Evolutionary conservation across 2,888 invertebrate species (phyloP).

Genomic region (Ellobium chinense): DNA sequence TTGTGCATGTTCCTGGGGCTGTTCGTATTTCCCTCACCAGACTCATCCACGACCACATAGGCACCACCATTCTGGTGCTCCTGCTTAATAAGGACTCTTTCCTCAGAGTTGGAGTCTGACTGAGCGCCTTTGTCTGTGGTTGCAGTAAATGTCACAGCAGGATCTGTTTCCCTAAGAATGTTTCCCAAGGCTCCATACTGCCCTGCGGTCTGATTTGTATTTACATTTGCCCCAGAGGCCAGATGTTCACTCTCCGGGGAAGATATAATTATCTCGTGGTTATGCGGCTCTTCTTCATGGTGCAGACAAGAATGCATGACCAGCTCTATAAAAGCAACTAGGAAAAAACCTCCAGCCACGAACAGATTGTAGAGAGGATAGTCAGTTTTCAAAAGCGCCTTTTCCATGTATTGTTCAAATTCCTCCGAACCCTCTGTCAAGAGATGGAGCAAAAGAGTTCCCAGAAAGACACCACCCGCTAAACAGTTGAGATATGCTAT

Average conservation of each 20-base stretch:
- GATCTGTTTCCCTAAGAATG: not conserved
- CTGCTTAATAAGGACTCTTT: not conserved
- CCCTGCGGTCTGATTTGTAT: not conserved
- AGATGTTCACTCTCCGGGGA: not conserved
- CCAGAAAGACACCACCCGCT: constrained; percentile 76
- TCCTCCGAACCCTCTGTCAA: constrained; percentile 71
- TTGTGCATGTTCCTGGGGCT: not conserved
- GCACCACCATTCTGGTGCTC: not conserved
- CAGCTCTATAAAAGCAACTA: constrained; percentile 69
- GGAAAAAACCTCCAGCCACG: constrained; percentile 72
- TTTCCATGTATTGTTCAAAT: constrained; percentile 58
- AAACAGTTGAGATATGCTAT: constrained; percentile 60
- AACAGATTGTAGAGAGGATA: constrained; percentile 75
- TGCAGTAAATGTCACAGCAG: not conserved
- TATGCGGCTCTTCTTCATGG: not conserved
- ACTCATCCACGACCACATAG: too few species aligned
- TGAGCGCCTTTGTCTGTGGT: not conserved
- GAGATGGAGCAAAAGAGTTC: constrained; percentile 74
- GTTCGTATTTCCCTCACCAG: not conserved
- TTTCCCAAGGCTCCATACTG: constrained; percentile 24
- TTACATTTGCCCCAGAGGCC: not conserved
- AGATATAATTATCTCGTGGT: not conserved
- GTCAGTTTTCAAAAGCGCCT: constrained; percentile 38
- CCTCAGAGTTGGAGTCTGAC: not conserved
- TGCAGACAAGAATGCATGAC: constrained; percentile 35